Conservation (phyloP, 2,888 invertebrate genomes). For the Ophion slaviceki region DNA sequence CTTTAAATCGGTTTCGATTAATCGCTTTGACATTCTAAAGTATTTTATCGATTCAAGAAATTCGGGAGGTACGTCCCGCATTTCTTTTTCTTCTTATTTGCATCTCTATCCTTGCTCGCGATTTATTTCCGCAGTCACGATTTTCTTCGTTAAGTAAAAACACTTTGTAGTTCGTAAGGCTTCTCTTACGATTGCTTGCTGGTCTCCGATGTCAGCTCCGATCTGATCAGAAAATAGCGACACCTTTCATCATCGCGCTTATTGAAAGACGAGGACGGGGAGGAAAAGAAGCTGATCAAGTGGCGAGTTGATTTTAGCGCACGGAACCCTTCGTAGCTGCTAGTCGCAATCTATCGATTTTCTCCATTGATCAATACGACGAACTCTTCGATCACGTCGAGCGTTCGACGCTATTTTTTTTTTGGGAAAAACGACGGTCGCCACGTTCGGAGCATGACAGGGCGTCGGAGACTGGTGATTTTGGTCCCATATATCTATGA, state of each 20-base stretch:
- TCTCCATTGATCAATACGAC: neutral
- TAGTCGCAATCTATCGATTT: slow-evolving; percentile 67
- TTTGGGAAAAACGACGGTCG: slow-evolving; percentile 57
- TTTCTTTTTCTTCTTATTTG: slow-evolving; percentile 32
- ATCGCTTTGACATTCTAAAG: slow-evolving; percentile 33
- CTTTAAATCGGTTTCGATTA: slow-evolving; percentile 28
- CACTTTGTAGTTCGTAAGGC: slow-evolving; percentile 61
- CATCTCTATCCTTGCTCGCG: slow-evolving; percentile 20
- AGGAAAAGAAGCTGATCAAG: slow-evolving; percentile 26
- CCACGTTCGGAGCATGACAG: slow-evolving; percentile 67
- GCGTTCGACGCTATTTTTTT: slow-evolving; percentile 42
- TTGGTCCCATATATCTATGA: slow-evolving; percentile 99
- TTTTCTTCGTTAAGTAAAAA: slow-evolving; percentile 48
- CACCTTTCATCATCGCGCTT: slow-evolving; percentile 14
- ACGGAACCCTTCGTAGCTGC: slow-evolving; percentile 81
- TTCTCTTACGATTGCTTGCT: slow-evolving; percentile 81
- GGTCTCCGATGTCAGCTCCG: slow-evolving; percentile 74
- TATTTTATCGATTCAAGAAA: slow-evolving; percentile 38
- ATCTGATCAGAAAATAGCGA: slow-evolving; percentile 21
- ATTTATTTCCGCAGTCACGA: slow-evolving; percentile 41
- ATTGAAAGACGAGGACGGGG: slow-evolving; percentile 11
- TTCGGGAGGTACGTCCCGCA: slow-evolving; percentile 76
- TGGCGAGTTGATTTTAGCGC: slow-evolving; percentile 70
- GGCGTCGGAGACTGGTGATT: slow-evolving; percentile 87
- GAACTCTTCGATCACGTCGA: neutral